Evolutionary conservation across 2,113 vertebrate species (phyloP), one percentile per base, ranked within the genome.

Genomic region (Gnathochromis pfefferi): DNA sequence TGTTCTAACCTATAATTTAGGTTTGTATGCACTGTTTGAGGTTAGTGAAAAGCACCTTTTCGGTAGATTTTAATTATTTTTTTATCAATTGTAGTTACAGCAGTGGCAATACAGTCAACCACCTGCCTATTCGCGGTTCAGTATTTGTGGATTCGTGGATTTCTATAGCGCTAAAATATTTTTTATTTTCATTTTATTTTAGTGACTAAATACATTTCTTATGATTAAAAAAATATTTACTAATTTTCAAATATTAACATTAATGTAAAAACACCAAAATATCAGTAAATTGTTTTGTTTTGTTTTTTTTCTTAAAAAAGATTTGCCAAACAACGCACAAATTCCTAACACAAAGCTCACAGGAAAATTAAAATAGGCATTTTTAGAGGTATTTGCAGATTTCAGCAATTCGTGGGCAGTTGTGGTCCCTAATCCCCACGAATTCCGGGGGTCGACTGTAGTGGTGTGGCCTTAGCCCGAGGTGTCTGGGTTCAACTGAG

Each of bases 61-160:
- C 0, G 2, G 68, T 47, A 73, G 40, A 47, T 26, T 73, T 3
- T 17, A 47, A 28, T 47, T 2, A 2, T 10, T 17, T 73, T 19
- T 45, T 23, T 28, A 73, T 10, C 40, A 45, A 73, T 73, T 73
- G 68, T 26, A 73, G 68, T 47, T 26, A 73, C 42, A 35, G 58
- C 9, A 12, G 17, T 19, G 31, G 9, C 58, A 53, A 2, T 21
- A 11, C 51, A 60, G 28, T 60, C 16, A 60, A 10, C 57, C 2
- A 58, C 3, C 55, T 17, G 7, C 55, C 26, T 31, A 60, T 60
- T 60, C 2, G 1, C 5, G 3, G 26, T 60, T 60, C 26, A 33
- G 28, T 60, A 60, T 11, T 35, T 35, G 31, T 31, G 6, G 31
- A 35, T 63, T 35, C 0, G 2, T 3, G 0, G 31, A n/a, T 35